A percentile compares a stretch with the other conserved stretches of the same genome.
Evolutionary conservation across 1,140 invertebrate genomes (phyloP).

Genomic region (Hycleus phaleratus): DNA sequence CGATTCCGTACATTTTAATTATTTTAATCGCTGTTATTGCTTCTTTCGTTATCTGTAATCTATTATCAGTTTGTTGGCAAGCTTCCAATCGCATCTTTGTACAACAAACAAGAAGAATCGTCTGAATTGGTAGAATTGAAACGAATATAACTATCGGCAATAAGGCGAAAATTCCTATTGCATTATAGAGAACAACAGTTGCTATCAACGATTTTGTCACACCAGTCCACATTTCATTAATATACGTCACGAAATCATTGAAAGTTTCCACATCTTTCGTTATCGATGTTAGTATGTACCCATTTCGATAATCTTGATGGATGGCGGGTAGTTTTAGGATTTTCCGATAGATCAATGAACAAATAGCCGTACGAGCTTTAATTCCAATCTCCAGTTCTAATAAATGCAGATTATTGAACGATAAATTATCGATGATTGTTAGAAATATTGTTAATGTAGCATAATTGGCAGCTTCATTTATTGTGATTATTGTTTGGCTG

Average conservation of each 20-base stretch:
- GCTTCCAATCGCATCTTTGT: slow-evolving; percentile 14
- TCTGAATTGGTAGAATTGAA: not conserved
- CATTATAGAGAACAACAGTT: not conserved
- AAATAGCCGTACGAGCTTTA: slow-evolving; percentile 1
- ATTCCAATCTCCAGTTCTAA: not conserved
- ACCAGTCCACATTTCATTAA: slow-evolving; percentile 9
- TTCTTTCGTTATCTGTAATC: slow-evolving; percentile 30
- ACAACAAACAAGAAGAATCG: not conserved
- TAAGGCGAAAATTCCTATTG: not conserved
- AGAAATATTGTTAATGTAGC: not conserved
- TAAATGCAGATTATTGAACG: not conserved
- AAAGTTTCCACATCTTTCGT: slow-evolving; percentile 4
- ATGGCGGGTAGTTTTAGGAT: not conserved
- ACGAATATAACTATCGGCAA: not conserved
- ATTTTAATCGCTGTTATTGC: slow-evolving; percentile 29
- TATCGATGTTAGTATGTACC: not conserved
- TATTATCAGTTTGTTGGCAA: slow-evolving; percentile 28
- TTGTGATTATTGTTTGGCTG: not conserved
- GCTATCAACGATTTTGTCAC: not conserved
- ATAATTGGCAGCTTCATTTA: not conserved
- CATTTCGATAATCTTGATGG: not conserved
- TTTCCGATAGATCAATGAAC: slow-evolving; percentile 10
- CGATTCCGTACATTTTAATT: slow-evolving; percentile 29
- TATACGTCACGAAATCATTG: not conserved
- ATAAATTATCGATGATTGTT: not conserved